Evolutionary conservation across 2,888 invertebrate species (phyloP), one percentile per base, ranked within the genome.

Genomic region (Stenichneumon culpator): DNA sequence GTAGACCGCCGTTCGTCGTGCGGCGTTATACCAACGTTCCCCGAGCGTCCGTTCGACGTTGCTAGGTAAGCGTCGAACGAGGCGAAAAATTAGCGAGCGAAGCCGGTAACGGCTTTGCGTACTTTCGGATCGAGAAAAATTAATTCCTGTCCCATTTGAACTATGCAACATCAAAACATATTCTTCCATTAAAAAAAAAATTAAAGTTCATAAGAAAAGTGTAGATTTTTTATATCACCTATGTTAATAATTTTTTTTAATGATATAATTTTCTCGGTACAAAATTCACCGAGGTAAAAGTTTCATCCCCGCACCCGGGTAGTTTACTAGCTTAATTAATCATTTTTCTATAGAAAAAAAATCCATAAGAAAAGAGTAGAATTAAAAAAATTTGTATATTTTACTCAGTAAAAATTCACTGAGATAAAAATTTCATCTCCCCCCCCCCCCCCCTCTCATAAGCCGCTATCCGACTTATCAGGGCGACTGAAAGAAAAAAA

Each of bases 51-150:
- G 77, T 19, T 50, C 25, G 69, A 65, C 44, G 81, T 84, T 84
- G 81, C 84, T 82, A 82, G 63, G 84, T 82, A 75, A 47, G 28
- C 36, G 19, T 47, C 54, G 63, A 65, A 32, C 63, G 74, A 75
- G 32, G 63, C 32, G 14, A 36, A 47, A 75, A 75, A 75, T 75
- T 63, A 65, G 65, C 74, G 74, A 65, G 74, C 74, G 22, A 75
- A 28, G 50, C 19, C 63, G 28, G 6, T 19, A 6, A n/a, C 32
- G 65, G 6, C 50, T 32, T 28, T 22, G 11, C 74, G 50, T 32
- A 65, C 50, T 65, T 50, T 65, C 63, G 63, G 47, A 73, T 60
- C 47, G 14, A 47, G 57, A 57, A 22, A 57, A 25, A 22, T 4
- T 11, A 25, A 57, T 25, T 14, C 14, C 4, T 25, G 22, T 11